Evolutionary conservation across 2,888 invertebrate species (phyloP), one percentile per base, ranked within the genome.

Genomic region (Eupithecia tripunctaria): DNA sequence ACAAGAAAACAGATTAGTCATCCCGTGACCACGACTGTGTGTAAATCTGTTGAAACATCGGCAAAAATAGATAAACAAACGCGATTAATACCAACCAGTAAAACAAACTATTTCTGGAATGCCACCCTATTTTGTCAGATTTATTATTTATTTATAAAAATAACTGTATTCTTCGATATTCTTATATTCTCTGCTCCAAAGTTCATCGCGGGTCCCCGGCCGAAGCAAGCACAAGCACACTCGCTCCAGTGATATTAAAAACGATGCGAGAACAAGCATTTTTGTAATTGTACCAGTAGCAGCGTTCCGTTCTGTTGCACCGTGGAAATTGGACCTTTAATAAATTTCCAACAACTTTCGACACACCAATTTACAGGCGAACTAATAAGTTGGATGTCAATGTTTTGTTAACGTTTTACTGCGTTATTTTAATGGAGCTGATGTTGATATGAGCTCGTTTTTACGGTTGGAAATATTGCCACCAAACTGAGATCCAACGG

Each of bases 181-280:
- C 29, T 7, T 29, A 29, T 29, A 60, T 18, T 29, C 29, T 8
- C 18, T 29, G 27, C 18, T 27, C 27, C 18, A 18, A 60, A 60
- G 63, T 59, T 29, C 18, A 27, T 10, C 27, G 73, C 38, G 72
- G 76, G 70, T 72, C 69, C 70, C 77, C 67, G 76, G 76, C 68
- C 32, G 2, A 2, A 56, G 51, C 21, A 25, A 60, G 32, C 82
- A 74, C 77, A 79, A 79, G 74, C 74, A 65, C 73, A 76, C 76
- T 69, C 74, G 80, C 83, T 82, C 79, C 79, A 79, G 78, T 81
- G 82, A 82, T 85, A 85, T 85, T 85, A 82, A 85, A 85, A 84
- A 82, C 83, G 81, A 83, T 77, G 77, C 78, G 78, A 74, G 82
- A 79, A 82, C 83, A 83, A 83, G 80, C 81, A 82, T 81, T 83